Evolutionary conservation across 2,113 vertebrate genomes (phyloP).

Genomic region (Hemiscyllium ocellatum): DNA sequence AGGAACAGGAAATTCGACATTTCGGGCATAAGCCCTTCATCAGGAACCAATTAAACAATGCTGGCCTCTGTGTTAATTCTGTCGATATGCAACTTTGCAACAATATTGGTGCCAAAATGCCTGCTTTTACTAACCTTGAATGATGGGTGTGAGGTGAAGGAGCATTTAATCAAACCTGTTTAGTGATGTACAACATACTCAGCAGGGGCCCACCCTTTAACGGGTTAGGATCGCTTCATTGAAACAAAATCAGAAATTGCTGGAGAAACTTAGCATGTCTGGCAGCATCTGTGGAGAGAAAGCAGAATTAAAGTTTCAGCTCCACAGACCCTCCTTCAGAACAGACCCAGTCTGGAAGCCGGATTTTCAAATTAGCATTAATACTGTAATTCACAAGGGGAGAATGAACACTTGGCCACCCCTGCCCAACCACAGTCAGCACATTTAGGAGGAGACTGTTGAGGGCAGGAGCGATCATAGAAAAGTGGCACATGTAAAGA

Average conservation of each 20-base stretch:
- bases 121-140: conserved; percentile 8
- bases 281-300: too few relatives aligned
- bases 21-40: too few relatives aligned
- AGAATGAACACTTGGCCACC: background rate
- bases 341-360: background rate
- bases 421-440: background rate
- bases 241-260: too few relatives aligned
- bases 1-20: too few relatives aligned
- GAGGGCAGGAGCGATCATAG: background rate
- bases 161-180: background rate
- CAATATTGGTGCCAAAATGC: background rate
- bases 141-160: background rate
- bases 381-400: background rate
- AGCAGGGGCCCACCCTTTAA: background rate
- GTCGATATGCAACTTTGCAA: background rate
- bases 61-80: background rate
- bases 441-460: background rate
- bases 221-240: background rate
- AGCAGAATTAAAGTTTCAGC: too few relatives aligned
- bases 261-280: too few relatives aligned
- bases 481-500: background rate
- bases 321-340: too few relatives aligned
- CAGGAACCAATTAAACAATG: background rate
- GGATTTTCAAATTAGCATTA: background rate
- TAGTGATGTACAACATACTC: background rate